These are phyloP conservation scores for Limnephilus marmoratus DNA, from an alignment of 2,888 invertebrate species.

Conservation along the genomic window DNA sequence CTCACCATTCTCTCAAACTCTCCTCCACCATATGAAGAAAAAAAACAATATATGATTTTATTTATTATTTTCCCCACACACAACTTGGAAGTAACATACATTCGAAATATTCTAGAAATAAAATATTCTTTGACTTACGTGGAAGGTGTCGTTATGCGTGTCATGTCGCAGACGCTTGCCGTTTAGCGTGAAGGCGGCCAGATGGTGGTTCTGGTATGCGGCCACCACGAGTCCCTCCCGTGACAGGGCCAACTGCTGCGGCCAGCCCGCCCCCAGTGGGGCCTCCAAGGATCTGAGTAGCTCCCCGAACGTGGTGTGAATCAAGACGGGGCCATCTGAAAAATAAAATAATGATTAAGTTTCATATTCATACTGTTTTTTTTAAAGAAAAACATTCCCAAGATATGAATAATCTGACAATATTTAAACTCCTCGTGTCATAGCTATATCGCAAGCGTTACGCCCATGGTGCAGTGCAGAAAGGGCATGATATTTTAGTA, in stretches of 20 bases:
- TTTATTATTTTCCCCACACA: too few species aligned
- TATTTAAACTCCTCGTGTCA: too few species aligned
- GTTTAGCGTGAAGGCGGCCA: constrained; percentile 96
- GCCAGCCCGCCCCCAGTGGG: constrained; percentile 85
- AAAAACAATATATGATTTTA: too few species aligned
- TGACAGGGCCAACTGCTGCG: constrained; percentile 94
- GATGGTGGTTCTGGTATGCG: constrained; percentile 93
- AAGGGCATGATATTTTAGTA: too few species aligned
- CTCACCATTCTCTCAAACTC: too few species aligned
- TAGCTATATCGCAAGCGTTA: too few species aligned
- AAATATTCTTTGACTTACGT: constrained; percentile 78
- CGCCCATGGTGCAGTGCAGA: too few species aligned
- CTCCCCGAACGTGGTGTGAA: constrained; percentile 99
- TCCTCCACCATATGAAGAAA: too few species aligned
- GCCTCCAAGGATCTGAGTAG: constrained; percentile 93
- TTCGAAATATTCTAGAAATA: background rate
- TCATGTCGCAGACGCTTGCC: constrained; percentile 92
- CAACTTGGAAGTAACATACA: too few species aligned
- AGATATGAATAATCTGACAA: too few species aligned
- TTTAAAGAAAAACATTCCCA: too few species aligned
- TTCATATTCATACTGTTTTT: background rate
- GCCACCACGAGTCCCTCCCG: constrained; percentile 97
- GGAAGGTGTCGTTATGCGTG: constrained; percentile 95
- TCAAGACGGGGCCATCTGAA: constrained; percentile 95
- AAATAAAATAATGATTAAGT: constrained; percentile 44